Base-by-base conservation (phyloP, 2,797 vertebrate species). In the Semaprochilodus insignis region DNA sequence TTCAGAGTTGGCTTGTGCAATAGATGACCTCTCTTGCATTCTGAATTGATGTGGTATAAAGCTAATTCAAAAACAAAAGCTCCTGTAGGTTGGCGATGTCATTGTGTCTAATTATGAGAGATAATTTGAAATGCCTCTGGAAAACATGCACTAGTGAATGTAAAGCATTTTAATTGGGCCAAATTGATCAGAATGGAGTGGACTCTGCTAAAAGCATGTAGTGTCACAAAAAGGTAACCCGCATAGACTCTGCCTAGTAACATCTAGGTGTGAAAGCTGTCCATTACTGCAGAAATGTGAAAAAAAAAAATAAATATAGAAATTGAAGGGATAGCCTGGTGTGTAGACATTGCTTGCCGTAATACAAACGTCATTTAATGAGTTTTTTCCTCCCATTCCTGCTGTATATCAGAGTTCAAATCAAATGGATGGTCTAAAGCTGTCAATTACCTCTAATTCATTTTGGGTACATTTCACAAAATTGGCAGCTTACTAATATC, bases 121-220 rank as follows among this genome's bases (percentile, higher is more conserved):
- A 87, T 89, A 85, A 88, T 90, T 89, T 89, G 76, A 85, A 85
- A 88, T 87, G 90, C 83, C 83, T 78, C 81, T 82, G 80, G 81
- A 88, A 87, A 88, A 86, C 77, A 84, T 82, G 85, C 87, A 85
- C 87, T 85, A 85, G 83, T 88, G 80, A 90, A 87, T 88, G 83
- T 88, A 89, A 88, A 91, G 87, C 88, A 87, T 87, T 90, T 90
- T 88, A 90, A 90, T 91, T 90, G 86, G 82, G 66, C 86, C 83
- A 88, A 89, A 90, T 90, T 90, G 84, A 89, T 91, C 83, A 87
- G 87, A 90, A 90, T 91, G 87, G 88, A 88, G 88, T 88, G 88
- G 85, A 87, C 86, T 83, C 84, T 82, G 88, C 88, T 91, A 91
- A 91, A 91, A 90, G 88, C 89, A 90, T 76, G 77, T 67, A 31